These are phyloP conservation scores for Merops nubicus DNA, from an alignment of 2,113 vertebrate species.

Conservation along the genomic window DNA sequence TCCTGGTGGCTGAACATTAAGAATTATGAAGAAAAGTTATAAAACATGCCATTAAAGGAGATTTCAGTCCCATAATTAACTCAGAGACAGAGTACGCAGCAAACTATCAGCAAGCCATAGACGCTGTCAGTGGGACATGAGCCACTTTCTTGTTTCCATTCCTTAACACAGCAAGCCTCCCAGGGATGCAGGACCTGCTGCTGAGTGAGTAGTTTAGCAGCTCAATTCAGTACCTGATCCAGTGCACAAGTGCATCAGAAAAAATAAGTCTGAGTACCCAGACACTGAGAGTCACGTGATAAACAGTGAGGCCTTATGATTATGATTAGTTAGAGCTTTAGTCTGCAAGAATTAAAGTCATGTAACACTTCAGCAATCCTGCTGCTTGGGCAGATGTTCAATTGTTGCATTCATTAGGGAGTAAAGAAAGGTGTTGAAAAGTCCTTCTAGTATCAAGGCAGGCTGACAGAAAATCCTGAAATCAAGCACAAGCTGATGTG, in stretches of 20 bases:
- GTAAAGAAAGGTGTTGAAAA: background rate
- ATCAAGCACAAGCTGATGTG: background rate
- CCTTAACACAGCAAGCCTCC: background rate
- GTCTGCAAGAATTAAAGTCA: background rate
- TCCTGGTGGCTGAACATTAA: slow-evolving; percentile 14
- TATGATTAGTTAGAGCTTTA: background rate
- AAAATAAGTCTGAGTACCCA: background rate
- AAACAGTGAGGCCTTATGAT: background rate
- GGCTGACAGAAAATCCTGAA: background rate
- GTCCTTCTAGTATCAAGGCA: background rate
- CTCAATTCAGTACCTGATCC: background rate
- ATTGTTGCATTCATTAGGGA: background rate
- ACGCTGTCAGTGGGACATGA: background rate
- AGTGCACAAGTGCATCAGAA: background rate
- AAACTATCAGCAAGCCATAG: background rate
- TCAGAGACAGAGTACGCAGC: background rate
- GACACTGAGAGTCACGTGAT: background rate
- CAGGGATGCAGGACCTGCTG: background rate
- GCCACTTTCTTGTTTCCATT: background rate
- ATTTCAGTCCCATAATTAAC: background rate
- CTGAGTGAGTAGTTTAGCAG: background rate
- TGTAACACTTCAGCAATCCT: background rate
- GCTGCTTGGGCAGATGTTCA: background rate
- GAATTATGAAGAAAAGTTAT: background rate
- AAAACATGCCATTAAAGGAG: background rate